Evolutionary conservation across 2,113 vertebrate species (phyloP).

Genomic region (Albula goreensis): DNA sequence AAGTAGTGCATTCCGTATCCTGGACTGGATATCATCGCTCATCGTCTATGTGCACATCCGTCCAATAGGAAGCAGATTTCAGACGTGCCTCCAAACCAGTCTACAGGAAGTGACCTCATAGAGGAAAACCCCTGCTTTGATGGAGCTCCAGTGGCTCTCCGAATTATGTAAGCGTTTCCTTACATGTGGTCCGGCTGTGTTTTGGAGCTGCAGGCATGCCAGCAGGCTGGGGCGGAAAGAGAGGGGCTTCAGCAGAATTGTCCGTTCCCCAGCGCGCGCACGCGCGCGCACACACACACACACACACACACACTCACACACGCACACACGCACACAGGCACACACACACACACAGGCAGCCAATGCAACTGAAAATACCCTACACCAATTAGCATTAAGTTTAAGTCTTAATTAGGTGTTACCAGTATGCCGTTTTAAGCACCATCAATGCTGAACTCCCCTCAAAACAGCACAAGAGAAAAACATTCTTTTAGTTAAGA

Average conservation of each 20-base stretch:
- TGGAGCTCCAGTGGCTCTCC: conserved; percentile 14
- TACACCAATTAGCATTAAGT: not conserved
- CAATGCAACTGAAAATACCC: too few species aligned
- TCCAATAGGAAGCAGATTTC: conserved; percentile 1
- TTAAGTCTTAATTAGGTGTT: too few species aligned
- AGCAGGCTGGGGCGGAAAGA: not conserved
- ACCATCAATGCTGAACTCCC: not conserved
- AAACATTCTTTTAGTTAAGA: not conserved
- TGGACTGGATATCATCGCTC: not conserved
- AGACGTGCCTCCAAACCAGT: conserved; percentile 11
- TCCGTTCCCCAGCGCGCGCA: not conserved
- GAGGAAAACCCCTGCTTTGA: conserved; percentile 18
- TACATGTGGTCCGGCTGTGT: conserved; percentile 5
- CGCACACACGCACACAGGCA: too few species aligned
- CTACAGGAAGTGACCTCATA: not conserved
- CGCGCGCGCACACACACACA: too few species aligned
- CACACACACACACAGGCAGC: not conserved
- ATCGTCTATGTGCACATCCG: not conserved
- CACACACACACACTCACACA: too few species aligned
- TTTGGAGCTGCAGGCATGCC: not conserved
- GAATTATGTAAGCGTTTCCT: conserved; percentile 29
- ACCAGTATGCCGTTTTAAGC: too few species aligned
- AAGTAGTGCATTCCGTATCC: not conserved
- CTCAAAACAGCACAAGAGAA: not conserved
- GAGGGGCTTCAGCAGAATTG: not conserved